Evolutionary conservation across 2,797 vertebrate genomes (phyloP), one percentile per base, ranked within the genome.

Genomic region (Luscinia megarhynchos): DNA sequence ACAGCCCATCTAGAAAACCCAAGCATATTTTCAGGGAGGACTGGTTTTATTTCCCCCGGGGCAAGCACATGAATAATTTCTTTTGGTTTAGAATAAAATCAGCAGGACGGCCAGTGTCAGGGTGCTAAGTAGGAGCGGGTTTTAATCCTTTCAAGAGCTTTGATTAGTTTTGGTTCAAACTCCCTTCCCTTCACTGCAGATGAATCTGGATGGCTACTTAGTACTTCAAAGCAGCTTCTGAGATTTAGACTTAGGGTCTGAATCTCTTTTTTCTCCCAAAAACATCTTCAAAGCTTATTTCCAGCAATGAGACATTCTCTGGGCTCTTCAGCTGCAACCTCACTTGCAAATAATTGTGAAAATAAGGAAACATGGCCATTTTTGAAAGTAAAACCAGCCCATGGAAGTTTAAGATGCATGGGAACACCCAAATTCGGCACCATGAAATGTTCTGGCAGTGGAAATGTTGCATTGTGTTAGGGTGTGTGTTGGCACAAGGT

Each of bases 1-100:
- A 73, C 34, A 73, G 59, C 46, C 80, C 19, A 6, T 27, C 51
- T 45, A 59, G 61, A 11, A 94, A 93, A 94, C 32, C 14, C 41
- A 70, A 88, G 46, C 5, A 10, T 67, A 61, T 91, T 88, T 86
- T 29, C 77, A 88, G 41, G 32, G 55, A 75, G 91, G 95, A 93
- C 48, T 62, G 62, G 67, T 81, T 95, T 86, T 79, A 69, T 67
- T 84, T 88, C 32, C 51, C 48, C 20, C 62, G 32, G 16, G 74
- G 59, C 69, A 83, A 43, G 41, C 13, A 38, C 22, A 48, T 11
- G 15, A 57, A 43, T 50, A 5, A 21, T 85, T 68, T 95, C 23
- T 93, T 87, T 70, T 1, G 15, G 23, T 88, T 82, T 73, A 77
- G 70, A 88, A 76, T 59, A 57, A 86, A 92, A 88, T 73, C 4